Percentiles rank a stretch among this genome's conserved stretches.
Conservation (phyloP, 1,140 invertebrate genomes). For the Chlorops oryzae region DNA sequence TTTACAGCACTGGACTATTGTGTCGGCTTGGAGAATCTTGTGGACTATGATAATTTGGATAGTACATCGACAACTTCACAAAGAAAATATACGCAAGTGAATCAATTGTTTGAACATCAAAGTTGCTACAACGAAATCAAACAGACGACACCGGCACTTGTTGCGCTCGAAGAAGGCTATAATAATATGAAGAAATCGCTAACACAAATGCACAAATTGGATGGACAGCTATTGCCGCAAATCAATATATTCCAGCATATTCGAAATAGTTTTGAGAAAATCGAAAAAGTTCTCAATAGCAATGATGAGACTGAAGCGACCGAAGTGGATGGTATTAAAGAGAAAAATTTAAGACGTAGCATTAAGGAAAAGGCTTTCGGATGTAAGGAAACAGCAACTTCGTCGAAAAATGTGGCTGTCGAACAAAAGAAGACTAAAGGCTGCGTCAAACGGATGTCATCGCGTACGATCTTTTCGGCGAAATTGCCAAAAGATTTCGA, state of each 20-base stretch:
- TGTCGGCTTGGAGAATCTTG: constrained; percentile 27
- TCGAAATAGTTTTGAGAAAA: constrained; percentile 19
- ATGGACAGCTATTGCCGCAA: constrained; percentile 19
- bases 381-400: too few species aligned
- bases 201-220: not conserved
- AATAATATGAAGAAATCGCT: constrained; percentile 28
- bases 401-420: too few species aligned
- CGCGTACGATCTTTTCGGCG: not conserved
- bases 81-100: constrained; percentile 8
- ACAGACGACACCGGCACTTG: constrained; percentile 13
- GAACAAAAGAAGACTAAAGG: too few species aligned
- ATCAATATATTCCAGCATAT: constrained; percentile 28
- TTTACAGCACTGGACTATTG: constrained; percentile 32
- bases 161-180: constrained; percentile 27
- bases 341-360: too few species aligned
- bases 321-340: too few species aligned
- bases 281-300: constrained; percentile 21
- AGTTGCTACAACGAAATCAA: constrained; percentile 17
- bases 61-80: constrained; percentile 16
- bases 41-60: constrained; percentile 28
- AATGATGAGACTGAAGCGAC: too few species aligned
- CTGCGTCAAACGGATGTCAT: too few species aligned
- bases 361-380: too few species aligned
- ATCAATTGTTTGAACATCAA: constrained; percentile 1
- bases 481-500: not conserved